These are phyloP conservation scores for Brachionus angularis DNA, from an alignment of 1,140 invertebrate species.

Conservation along the genomic window DNA sequence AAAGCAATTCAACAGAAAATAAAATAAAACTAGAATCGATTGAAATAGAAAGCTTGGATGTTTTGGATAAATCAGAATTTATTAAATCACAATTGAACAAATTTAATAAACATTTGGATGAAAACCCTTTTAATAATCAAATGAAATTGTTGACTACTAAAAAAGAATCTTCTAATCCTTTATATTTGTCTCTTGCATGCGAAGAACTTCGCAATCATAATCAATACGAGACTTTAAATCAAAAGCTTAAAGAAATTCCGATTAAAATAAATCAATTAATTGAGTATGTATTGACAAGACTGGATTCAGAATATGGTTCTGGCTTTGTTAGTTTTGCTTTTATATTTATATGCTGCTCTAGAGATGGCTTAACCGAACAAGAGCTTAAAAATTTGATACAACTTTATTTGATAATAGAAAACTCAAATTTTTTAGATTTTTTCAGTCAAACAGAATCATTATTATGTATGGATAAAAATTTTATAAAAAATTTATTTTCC, in stretches of 20 bases:
- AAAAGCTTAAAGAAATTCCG: slow-evolving; percentile 53
- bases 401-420: slow-evolving; percentile 10
- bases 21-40: slow-evolving; percentile 46
- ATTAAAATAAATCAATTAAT: slow-evolving; percentile 53
- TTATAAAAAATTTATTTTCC: not conserved
- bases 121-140: slow-evolving; percentile 59
- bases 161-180: slow-evolving; percentile 55
- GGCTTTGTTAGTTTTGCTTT: slow-evolving; percentile 49
- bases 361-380: slow-evolving; percentile 44
- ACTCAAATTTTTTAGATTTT: not conserved
- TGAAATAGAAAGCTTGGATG: slow-evolving; percentile 50
- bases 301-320: slow-evolving; percentile 53
- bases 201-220: slow-evolving; percentile 58
- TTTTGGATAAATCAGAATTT: slow-evolving; percentile 54
- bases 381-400: slow-evolving; percentile 11
- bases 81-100: slow-evolving; percentile 50
- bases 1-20: not conserved
- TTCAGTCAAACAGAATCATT: not conserved
- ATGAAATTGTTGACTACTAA: slow-evolving; percentile 56
- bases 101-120: slow-evolving; percentile 55
- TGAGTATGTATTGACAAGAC: slow-evolving; percentile 50
- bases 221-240: slow-evolving; percentile 56
- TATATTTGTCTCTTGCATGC: slow-evolving; percentile 58
- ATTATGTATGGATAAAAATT: not conserved
- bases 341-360: slow-evolving; percentile 50